Conservation (phyloP, 2,888 invertebrate species). For the Venustoraphidia nigricollis region DNA sequence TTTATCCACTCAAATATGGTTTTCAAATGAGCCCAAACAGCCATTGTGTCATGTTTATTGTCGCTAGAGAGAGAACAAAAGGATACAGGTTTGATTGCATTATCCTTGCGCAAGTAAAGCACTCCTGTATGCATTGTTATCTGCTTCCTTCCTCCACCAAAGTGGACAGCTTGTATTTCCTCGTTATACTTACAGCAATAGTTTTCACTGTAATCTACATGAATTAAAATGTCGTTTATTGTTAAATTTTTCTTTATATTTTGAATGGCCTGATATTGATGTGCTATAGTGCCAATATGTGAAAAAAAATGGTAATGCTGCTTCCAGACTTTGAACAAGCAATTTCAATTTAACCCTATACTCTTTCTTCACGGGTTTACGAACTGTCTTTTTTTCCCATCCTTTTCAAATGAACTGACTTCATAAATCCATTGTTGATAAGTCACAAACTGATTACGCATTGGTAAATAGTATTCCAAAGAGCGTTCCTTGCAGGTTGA, state of each 20-base stretch:
- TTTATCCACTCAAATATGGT: conserved; percentile 2
- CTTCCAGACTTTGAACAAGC: conserved; percentile 3
- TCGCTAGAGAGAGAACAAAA: conserved; percentile 9
- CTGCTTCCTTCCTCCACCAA: conserved; percentile 12
- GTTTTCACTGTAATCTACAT: conserved; percentile 6
- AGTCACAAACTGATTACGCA: conserved; percentile 2
- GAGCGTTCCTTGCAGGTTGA: conserved; percentile 2
- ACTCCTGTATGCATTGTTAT: conserved; percentile 7
- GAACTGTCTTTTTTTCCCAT: conserved; percentile 12
- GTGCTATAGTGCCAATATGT: conserved; percentile 9
- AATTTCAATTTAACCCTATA: conserved; percentile 7
- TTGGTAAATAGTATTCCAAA: conserved; percentile 2
- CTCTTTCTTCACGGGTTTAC: conserved; percentile 13
- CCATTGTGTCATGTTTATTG: conserved; percentile 11
- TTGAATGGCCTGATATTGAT: conserved; percentile 9
- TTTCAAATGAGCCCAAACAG: conserved; percentile 11
- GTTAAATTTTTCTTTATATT: conserved; percentile 9
- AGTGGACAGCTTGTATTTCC: conserved; percentile 14
- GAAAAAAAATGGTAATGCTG: conserved; percentile 6
- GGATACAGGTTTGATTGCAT: background rate
- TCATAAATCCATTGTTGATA: conserved; percentile 5
- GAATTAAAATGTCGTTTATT: conserved; percentile 9
- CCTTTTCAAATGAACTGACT: conserved; percentile 7
- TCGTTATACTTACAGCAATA: conserved; percentile 6
- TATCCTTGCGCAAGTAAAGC: conserved; percentile 2